Evolutionary conservation across 2,888 invertebrate species (phyloP).

Genomic region (Sarcophaga caerulescens): DNA sequence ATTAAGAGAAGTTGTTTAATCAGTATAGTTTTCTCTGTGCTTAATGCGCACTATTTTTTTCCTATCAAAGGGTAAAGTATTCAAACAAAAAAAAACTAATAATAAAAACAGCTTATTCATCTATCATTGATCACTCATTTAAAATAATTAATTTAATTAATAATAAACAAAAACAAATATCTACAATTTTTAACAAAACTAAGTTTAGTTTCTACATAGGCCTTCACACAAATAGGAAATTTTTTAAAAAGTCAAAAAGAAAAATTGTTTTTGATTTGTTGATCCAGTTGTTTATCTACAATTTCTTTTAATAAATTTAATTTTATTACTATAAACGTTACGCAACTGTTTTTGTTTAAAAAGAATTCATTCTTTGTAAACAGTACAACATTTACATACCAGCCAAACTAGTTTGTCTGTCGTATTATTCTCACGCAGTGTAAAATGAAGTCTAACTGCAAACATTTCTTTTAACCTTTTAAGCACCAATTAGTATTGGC

Average conservation of each 20-base stretch:
- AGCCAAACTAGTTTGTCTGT: background rate
- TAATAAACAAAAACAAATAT: background rate
- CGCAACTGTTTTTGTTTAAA: background rate
- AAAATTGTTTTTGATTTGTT: no score
- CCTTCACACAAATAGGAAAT: no score
- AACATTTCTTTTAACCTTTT: background rate
- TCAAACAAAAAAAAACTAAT: background rate
- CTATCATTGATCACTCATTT: constrained; percentile 15
- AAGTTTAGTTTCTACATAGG: background rate
- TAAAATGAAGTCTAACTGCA: background rate
- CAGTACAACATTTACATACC: background rate
- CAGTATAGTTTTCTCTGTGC: background rate
- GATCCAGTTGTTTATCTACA: background rate
- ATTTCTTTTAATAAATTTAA: constrained; percentile 23
- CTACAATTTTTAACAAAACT: no score
- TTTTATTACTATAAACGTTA: background rate
- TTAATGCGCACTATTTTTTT: background rate
- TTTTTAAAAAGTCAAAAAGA: no score
- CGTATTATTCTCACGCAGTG: background rate
- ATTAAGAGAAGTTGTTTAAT: constrained; percentile 27
- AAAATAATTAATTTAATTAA: constrained; percentile 20
- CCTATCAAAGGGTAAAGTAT: background rate
- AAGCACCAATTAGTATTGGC: background rate
- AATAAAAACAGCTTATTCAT: background rate
- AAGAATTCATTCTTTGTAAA: background rate